These are phyloP conservation scores for Polia nebulosa DNA, from an alignment of 2,888 invertebrate species.

Conservation along the genomic window DNA sequence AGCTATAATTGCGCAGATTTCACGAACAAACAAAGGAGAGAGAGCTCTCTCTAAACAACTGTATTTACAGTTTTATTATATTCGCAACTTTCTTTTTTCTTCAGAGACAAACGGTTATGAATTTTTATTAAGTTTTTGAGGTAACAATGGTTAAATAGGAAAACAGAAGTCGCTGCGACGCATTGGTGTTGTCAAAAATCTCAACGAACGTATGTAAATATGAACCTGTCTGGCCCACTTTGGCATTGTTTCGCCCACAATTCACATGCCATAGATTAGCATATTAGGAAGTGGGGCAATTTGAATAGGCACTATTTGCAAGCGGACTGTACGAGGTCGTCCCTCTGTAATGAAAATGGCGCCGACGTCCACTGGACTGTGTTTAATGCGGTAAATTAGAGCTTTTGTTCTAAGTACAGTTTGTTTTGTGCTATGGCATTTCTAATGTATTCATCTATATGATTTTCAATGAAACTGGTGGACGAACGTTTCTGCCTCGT, in stretches of 20 bases:
- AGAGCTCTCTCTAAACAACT: conserved; percentile 63
- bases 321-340: conserved; percentile 63
- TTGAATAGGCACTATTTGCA: conserved; percentile 77
- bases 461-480: conserved; percentile 38
- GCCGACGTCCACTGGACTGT: conserved; percentile 55
- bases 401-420: conserved; percentile 63
- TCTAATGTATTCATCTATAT: conserved; percentile 50
- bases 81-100: conserved; percentile 69
- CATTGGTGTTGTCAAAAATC: conserved; percentile 76
- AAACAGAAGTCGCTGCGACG: conserved; percentile 66
- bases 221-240: conserved; percentile 80
- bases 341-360: conserved; percentile 65
- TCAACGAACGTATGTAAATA: conserved; percentile 77
- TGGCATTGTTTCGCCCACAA: conserved; percentile 84
- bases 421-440: conserved; percentile 47
- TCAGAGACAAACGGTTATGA: conserved; percentile 64
- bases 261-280: conserved; percentile 84
- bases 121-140: conserved; percentile 68
- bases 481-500: conserved; percentile 19
- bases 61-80: conserved; percentile 66
- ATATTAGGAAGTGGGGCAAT: conserved; percentile 88
- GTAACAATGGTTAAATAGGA: conserved; percentile 62
- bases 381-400: conserved; percentile 65
- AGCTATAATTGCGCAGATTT: conserved; percentile 58
- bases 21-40: conserved; percentile 57